These are phyloP conservation scores for Felis catus DNA, from an alignment of 2,113 vertebrate genomes.

Conservation along the genomic window DNA sequence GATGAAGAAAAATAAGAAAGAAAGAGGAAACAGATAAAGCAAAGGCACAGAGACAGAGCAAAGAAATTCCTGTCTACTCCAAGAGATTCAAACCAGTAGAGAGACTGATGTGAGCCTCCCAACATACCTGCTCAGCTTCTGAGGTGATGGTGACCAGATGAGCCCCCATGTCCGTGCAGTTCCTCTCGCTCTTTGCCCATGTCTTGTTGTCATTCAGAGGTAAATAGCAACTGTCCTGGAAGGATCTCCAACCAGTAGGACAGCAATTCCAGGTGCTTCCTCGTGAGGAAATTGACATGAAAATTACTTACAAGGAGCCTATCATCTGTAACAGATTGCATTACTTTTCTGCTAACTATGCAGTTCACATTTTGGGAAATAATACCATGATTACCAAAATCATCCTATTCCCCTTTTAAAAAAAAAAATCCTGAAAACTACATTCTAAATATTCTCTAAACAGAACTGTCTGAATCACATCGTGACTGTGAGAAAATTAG, in stretches of 20 bases:
- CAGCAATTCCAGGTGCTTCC: constrained; percentile 52
- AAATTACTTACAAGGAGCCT: background rate
- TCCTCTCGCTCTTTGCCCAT: constrained; percentile 36
- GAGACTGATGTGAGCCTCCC: background rate
- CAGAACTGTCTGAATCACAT: background rate
- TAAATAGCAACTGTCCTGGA: constrained; percentile 54
- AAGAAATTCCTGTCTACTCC: background rate
- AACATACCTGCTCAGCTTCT: constrained; percentile 53
- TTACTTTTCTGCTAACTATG: background rate
- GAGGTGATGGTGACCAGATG: constrained; percentile 45
- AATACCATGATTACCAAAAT: background rate
- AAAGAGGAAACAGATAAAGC: background rate
- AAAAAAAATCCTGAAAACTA: background rate
- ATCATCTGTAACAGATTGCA: background rate
- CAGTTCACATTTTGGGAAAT: background rate
- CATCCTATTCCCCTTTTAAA: background rate
- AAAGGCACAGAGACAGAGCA: background rate
- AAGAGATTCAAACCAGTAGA: background rate
- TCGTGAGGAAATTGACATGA: background rate
- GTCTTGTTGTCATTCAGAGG: constrained; percentile 46
- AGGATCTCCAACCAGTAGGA: constrained; percentile 54
- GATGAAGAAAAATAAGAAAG: background rate
- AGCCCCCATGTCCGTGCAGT: constrained; percentile 9
- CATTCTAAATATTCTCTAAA: background rate
- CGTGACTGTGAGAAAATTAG: background rate